These are phyloP conservation scores for Erebia ligea DNA, from an alignment of 2,888 invertebrate species.

Conservation along the genomic window DNA sequence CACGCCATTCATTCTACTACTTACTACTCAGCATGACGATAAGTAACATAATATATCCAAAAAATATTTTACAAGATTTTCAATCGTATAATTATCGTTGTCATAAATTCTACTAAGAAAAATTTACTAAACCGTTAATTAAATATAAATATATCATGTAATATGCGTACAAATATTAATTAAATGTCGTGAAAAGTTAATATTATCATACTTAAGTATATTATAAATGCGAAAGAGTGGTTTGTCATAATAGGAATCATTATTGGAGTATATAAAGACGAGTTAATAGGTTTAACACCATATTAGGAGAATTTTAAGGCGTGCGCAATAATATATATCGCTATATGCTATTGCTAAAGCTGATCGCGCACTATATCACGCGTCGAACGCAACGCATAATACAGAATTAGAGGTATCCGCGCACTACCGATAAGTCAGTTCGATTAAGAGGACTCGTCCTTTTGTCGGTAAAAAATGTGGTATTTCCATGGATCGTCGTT, in stretches of 20 bases:
- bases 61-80: background rate
- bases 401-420: background rate
- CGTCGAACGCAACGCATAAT: background rate
- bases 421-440: too few species aligned
- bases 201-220: background rate
- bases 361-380: background rate
- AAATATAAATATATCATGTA: background rate
- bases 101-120: conserved; percentile 4
- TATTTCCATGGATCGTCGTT: too few species aligned
- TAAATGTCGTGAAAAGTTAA: conserved; percentile 9
- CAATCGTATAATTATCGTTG: background rate
- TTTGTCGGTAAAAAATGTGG: too few species aligned
- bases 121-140: background rate
- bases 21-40: background rate
- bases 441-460: too few species aligned
- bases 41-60: background rate
- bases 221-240: too few species aligned
- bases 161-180: conserved; percentile 13
- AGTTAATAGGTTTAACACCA: background rate
- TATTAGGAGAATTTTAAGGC: conserved; percentile 8
- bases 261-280: background rate
- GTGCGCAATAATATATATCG: background rate
- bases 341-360: conserved; percentile 7
- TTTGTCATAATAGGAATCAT: background rate
- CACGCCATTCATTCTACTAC: background rate